Evolutionary conservation across 2,797 vertebrate genomes (phyloP).

Genomic region (Monodelphis domestica): DNA sequence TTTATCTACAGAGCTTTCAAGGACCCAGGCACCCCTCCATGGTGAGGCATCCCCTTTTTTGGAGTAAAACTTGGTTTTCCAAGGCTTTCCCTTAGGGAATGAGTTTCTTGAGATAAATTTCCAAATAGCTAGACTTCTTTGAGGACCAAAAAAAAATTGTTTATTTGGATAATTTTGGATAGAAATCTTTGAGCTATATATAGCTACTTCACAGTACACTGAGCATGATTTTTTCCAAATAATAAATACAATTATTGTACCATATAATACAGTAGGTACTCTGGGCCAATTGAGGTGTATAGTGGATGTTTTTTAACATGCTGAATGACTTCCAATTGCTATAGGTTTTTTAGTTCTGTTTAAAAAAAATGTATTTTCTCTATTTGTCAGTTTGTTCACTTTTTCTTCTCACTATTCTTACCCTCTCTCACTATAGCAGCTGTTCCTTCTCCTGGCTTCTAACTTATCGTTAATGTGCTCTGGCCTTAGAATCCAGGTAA

Average conservation of each 20-base stretch:
- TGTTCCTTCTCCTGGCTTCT: neutral
- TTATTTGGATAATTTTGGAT: neutral
- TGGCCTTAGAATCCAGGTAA: neutral
- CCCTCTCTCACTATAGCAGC: neutral
- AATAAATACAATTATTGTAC: neutral
- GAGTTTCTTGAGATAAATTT: neutral
- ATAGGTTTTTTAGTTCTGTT: neutral
- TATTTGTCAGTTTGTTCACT: neutral
- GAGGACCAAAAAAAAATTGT: neutral
- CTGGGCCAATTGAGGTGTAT: neutral
- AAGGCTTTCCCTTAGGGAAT: neutral
- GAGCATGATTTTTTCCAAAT: neutral
- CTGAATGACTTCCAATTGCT: neutral
- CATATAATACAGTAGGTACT: neutral
- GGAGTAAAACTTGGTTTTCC: neutral
- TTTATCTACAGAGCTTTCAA: neutral
- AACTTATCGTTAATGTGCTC: neutral
- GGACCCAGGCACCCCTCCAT: neutral
- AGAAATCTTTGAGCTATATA: neutral
- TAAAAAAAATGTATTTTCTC: neutral
- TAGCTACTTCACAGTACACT: neutral
- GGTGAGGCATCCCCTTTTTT: neutral
- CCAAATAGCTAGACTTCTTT: neutral
- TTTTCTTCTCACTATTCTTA: neutral
- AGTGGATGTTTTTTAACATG: neutral